Evolutionary conservation across 1,140 invertebrate genomes (phyloP), one percentile per base, ranked within the genome.

Genomic region (Drosophila chauvacae): DNA sequence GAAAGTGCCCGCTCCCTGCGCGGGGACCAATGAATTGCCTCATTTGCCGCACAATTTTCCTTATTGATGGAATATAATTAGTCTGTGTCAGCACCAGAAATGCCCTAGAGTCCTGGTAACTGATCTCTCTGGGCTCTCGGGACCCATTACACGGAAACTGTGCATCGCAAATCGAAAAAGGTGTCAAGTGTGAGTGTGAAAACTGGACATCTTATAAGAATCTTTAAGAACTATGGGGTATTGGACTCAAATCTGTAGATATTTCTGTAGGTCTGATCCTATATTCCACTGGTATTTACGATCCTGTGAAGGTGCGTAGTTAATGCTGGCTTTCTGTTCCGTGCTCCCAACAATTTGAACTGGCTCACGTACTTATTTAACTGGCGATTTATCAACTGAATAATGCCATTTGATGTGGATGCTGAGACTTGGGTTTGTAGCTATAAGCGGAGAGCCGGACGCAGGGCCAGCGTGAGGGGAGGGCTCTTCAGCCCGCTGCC

Each of bases 21-120:
- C 30, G 7, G 5, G 26, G 48, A 16, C 64, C 69, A 90, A 87
- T 86, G 82, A 84, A 91, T 78, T 77, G 87, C 77, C 80, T 84
- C 83, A 91, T 90, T 90, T 87, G 84, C 56, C 60, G 72, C 71
- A 82, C 83, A 86, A 83, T 87, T 91, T 83, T 73, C 66, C 64
- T 78, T 78, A 77, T 83, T 91, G 80, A 91, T 91, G 81, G 80
- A 83, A 84, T 72, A 74, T 75, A 83, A 91, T 91, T 91, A 91
- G 80, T 91, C 75, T 77, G 61, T 78, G 87, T 81, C 87, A 90
- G 85, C 77, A 57, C 57, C 51, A 57, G 61, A 35, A 77, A 77
- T 77, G 74, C 74, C 74, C 74, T 69, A 77, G 39, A 77, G 74
- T 77, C 53, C 74, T 59, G 62, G 69, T 79, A 72, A 80, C 41